These are phyloP conservation scores for Leptopilina myrica DNA, from an alignment of 2,888 invertebrate genomes.

Conservation along the genomic window DNA sequence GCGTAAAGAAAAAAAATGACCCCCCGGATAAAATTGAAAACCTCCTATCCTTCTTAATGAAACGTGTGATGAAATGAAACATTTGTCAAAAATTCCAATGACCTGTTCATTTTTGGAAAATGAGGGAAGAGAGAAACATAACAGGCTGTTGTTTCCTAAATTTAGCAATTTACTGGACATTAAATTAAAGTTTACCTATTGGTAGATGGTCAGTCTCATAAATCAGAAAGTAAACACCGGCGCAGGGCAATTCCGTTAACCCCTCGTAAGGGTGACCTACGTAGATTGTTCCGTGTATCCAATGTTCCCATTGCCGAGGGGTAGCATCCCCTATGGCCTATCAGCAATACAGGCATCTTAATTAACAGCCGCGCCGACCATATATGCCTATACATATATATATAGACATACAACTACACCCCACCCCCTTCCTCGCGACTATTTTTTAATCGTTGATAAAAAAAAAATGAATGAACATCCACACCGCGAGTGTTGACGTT, in stretches of 20 bases:
- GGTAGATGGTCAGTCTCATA: constrained; percentile 67
- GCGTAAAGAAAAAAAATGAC: too few species aligned
- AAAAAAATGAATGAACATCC: neutral
- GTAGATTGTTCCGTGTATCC: constrained; percentile 52
- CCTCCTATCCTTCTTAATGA: neutral
- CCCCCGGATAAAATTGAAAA: neutral
- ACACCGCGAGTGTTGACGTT: neutral
- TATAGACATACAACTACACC: too few species aligned
- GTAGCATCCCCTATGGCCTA: constrained; percentile 57
- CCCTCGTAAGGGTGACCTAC: constrained; percentile 55
- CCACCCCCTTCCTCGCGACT: neutral
- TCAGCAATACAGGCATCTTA: constrained; percentile 69
- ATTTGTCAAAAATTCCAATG: neutral
- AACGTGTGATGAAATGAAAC: neutral
- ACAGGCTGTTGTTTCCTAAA: constrained; percentile 43
- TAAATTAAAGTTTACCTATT: constrained; percentile 57
- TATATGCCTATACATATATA: neutral
- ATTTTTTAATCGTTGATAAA: constrained; percentile 7
- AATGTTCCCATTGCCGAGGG: constrained; percentile 56
- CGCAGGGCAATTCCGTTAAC: constrained; percentile 65
- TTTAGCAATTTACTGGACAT: constrained; percentile 56
- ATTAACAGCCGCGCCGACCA: constrained; percentile 63
- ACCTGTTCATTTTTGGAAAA: neutral
- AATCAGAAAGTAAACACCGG: constrained; percentile 70
- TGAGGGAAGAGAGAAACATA: neutral